phyloP scores from a whole-genome alignment of 2,888 invertebrate genomes.

The Epinotia nisella region DNA sequence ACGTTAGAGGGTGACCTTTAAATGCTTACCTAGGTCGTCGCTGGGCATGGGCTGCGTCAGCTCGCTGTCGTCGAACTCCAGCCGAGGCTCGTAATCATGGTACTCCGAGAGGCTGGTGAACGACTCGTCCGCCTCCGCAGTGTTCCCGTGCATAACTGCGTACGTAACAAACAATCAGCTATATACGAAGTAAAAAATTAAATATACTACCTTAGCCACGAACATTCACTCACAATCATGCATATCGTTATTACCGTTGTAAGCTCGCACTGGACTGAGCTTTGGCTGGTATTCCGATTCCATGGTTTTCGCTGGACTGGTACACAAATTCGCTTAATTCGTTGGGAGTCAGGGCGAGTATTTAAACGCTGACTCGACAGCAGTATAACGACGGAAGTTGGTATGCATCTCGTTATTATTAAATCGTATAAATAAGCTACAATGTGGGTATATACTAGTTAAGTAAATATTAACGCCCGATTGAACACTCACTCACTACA shows the following conservation, averaged over 20 bases:
- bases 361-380: constrained; percentile 14
- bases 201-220: constrained; percentile 33
- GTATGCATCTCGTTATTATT: constrained; percentile 33
- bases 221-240: constrained; percentile 14
- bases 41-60: constrained; percentile 84
- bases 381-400: constrained; percentile 13
- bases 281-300: constrained; percentile 76
- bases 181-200: too few species aligned
- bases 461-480: constrained; percentile 42
- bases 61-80: constrained; percentile 98
- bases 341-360: constrained; percentile 22
- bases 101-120: constrained; percentile 95
- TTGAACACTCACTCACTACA: constrained; percentile 28
- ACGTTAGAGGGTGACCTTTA: constrained; percentile 19
- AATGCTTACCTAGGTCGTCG: constrained; percentile 87
- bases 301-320: constrained; percentile 54
- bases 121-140: constrained; percentile 87
- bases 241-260: constrained; percentile 80
- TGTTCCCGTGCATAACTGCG: constrained; percentile 69
- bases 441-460: constrained; percentile 18
- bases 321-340: constrained; percentile 7
- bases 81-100: constrained; percentile 97
- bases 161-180: constrained; percentile 49
- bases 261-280: constrained; percentile 74
- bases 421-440: constrained; percentile 1